Percentiles rank a stretch among this genome's conserved stretches.
These are phyloP conservation scores for Spinus olivaceus DNA, from an alignment of 2,797 vertebrate genomes.

Conservation along the genomic window DNA sequence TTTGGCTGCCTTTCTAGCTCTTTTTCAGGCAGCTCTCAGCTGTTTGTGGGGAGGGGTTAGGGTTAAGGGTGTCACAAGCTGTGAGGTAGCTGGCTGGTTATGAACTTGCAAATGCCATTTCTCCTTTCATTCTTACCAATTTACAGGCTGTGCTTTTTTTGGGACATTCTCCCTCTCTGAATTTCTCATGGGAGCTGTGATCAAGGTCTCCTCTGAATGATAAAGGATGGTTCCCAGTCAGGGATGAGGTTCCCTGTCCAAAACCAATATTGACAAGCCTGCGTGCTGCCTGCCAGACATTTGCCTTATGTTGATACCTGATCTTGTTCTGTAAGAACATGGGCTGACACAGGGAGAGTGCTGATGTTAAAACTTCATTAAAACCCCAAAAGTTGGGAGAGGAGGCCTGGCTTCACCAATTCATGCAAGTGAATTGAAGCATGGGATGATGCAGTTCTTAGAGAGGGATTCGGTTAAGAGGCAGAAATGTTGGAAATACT, in stretches of 20 bases:
- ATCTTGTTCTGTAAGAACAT: neutral
- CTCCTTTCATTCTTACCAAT: constrained; percentile 36
- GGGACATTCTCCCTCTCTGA: neutral
- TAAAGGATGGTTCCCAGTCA: constrained; percentile 31
- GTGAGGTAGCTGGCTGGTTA: constrained; percentile 23
- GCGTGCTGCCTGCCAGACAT: neutral
- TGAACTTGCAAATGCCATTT: constrained; percentile 56
- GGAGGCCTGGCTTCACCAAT: neutral
- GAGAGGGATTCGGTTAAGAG: neutral
- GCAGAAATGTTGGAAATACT: neutral
- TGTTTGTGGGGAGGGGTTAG: constrained; percentile 1
- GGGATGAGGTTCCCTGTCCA: neutral
- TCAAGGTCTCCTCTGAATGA: constrained; percentile 36
- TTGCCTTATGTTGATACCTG: neutral
- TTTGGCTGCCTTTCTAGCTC: constrained; percentile 38
- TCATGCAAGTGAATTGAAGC: neutral
- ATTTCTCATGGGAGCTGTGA: constrained; percentile 40
- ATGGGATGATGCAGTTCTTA: neutral
- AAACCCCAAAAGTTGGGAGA: neutral
- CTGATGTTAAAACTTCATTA: neutral
- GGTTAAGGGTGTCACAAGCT: constrained; percentile 40
- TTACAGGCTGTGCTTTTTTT: constrained; percentile 53
- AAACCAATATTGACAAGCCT: constrained; percentile 53
- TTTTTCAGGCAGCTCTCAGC: constrained; percentile 26
- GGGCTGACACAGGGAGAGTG: neutral